phyloP scores from a whole-genome alignment of 35 echinoderm and acorn worm species.

The Acanthaster planci region DNA sequence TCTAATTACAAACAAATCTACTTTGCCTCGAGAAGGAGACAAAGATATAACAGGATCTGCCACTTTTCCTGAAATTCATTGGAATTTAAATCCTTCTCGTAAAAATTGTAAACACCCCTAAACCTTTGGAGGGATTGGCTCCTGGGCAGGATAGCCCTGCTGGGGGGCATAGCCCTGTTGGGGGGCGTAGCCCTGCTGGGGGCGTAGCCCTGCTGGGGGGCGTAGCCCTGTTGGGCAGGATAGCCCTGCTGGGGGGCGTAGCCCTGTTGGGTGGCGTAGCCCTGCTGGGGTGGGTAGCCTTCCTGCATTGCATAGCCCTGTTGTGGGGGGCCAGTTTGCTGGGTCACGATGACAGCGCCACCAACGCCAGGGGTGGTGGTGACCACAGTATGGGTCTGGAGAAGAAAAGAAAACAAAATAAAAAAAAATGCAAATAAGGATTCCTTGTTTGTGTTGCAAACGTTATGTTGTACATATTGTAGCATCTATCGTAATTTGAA shows the following conservation, averaged over 20 bases:
- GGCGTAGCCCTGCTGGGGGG: background rate
- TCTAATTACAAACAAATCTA: too few relatives aligned
- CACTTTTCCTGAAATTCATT: too few relatives aligned
- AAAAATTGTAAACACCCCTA: too few relatives aligned
- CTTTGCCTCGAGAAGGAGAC: too few relatives aligned
- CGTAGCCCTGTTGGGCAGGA: background rate
- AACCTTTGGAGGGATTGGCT: background rate
- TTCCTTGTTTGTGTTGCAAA: too few relatives aligned
- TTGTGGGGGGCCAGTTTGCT: slow-evolving; percentile 1
- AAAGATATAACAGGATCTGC: too few relatives aligned
- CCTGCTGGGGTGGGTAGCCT: slow-evolving; percentile 4
- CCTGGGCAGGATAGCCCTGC: background rate
- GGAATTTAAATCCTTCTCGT: too few relatives aligned
- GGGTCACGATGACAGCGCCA: slow-evolving; percentile 24
- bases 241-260: background rate
- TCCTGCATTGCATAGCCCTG: background rate
- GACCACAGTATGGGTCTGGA: background rate
- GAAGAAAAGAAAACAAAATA: background rate
- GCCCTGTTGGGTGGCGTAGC: background rate
- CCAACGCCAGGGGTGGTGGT: background rate
- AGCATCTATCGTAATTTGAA: too few relatives aligned
- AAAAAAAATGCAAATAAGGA: too few relatives aligned
- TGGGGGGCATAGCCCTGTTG: background rate
- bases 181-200: too few relatives aligned
- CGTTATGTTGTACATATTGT: too few relatives aligned